Evolutionary conservation across 2,888 invertebrate genomes (phyloP).

Genomic region (Andrena haemorrhoa): DNA sequence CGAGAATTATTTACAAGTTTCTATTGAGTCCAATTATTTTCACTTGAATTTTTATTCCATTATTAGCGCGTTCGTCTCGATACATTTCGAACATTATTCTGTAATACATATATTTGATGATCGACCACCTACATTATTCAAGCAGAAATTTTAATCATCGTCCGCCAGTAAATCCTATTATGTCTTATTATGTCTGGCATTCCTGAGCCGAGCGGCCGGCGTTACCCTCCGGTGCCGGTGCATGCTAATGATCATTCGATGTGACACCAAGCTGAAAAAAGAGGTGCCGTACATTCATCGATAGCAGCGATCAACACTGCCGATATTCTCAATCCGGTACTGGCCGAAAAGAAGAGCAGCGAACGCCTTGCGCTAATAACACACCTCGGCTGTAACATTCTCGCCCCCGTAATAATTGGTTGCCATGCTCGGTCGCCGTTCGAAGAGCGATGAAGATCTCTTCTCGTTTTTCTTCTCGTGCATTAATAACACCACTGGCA

Average conservation of each 20-base stretch:
- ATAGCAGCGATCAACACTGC: constrained; percentile 64
- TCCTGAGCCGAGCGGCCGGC: constrained; percentile 2
- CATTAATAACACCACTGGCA: constrained; percentile 70
- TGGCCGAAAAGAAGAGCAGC: constrained; percentile 66
- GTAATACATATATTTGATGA: background rate
- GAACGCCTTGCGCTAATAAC: constrained; percentile 70
- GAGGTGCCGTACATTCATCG: constrained; percentile 37
- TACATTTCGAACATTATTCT: too few species aligned
- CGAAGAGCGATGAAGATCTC: constrained; percentile 71
- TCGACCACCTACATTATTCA: background rate
- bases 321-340: constrained; percentile 65
- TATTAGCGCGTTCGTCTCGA: too few species aligned
- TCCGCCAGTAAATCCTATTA: background rate
- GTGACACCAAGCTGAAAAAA: constrained; percentile 29
- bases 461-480: constrained; percentile 50
- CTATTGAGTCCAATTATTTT: too few species aligned
- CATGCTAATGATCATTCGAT: constrained; percentile 35
- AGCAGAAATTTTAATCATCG: constrained; percentile 19
- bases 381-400: constrained; percentile 67
- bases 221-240: constrained; percentile 27
- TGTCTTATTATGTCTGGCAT: constrained; percentile 14
- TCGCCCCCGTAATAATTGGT: constrained; percentile 76
- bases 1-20: too few species aligned
- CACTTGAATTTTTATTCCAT: too few species aligned
- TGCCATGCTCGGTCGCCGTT: constrained; percentile 64